Evolutionary conservation across 2,797 vertebrate genomes (phyloP), one percentile per base, ranked within the genome.

Genomic region (Sebastolobus alascanus): DNA sequence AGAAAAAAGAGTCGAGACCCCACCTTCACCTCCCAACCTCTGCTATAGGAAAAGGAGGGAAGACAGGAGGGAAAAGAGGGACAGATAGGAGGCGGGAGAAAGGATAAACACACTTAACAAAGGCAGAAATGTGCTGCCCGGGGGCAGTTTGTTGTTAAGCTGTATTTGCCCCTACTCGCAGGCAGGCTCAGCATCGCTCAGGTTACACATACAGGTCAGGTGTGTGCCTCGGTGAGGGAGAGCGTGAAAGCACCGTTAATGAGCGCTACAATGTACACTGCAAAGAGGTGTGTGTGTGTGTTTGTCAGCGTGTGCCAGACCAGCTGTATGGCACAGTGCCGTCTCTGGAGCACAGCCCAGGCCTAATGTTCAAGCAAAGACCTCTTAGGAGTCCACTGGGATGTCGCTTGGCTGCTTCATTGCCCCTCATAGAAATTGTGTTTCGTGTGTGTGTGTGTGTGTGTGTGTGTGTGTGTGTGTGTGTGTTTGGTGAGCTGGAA

Each of bases 271-370:
- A 68, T 87, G 84, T 87, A 69, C 52, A 60, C 61, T 71, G 71
- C 70, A 75, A 66, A 79, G 85, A 76, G 68, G 71, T 87, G 84
- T 90, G 89, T 37, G 77, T 70, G 35, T 40, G 64, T 27, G 31
- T 33, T 68, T 43, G 65, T 67, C 75, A 80, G 87, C 69, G 82
- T 92, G 90, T 86, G 92, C 89, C 90, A 90, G 87, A 86, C 90
- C 93, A 95, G 93, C 94, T 95, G 93, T 90, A 89, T 94, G 94
- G 93, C 93, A 89, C 86, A 68, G 79, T 90, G 93, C 94, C 91
- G 65, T 75, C 69, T 81, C 91, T 94, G 93, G 94, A 94, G 86
- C 81, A 50, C 69, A 85, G 93, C 93, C 93, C 90, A 84, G 82
- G 54, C 54, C 82, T 92, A 90, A 93, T 93, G 89, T 92, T 90